Base-by-base conservation (phyloP, 2,888 invertebrate species). In the Candidula unifasciata region DNA sequence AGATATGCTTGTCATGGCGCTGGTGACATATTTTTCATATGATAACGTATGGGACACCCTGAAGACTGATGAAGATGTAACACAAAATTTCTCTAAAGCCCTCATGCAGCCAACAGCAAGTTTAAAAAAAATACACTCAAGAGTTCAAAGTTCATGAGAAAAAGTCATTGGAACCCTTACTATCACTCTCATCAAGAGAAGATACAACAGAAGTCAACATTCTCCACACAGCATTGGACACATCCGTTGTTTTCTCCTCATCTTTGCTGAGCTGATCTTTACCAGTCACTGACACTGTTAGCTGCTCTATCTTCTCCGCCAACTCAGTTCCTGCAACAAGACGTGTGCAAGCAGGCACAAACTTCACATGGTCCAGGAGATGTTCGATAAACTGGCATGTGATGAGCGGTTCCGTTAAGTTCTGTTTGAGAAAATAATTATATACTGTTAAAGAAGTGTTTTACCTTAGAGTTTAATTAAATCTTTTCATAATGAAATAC, bases 311-410 rank as follows among this genome's bases (percentile, higher is more conserved):
- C 66, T 78, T 78, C 16, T 16, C 44, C 10, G 78, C 78, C 78
- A 78, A n/a, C 60, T 78, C 66, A 57, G 37, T 66, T 21, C 74
- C 82, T 27, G 35, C 44, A 13, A 64, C 60, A 0, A 82, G 44
- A 3, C 30, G 64, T 30, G 37, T 60, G 52, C 83, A 83, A 21
- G 83, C 76, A 33, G 83, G 83, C 30, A 83, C 33, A 76, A 21
- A 73, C 30, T 81, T 68, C 37, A 73, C 74, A 73, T 44, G n/a
- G 10, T 37, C 71, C 57, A 81, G 60, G n/a, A 81, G 81, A 30
- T 81, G 73, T 24, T 81, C 81, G 13, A 81, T 81, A 44, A 81
- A 81, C 81, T 81, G 81, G 57, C 81, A 81, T 27, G 33, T 73
- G 10, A 81, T 74, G 30, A 54, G 69, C 1, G 69, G 21, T 24